Percentiles rank a stretch among this genome's conserved stretches.
These are phyloP conservation scores for Oreochromis aureus DNA, from an alignment of 2,113 vertebrate species.

Conservation along the genomic window DNA sequence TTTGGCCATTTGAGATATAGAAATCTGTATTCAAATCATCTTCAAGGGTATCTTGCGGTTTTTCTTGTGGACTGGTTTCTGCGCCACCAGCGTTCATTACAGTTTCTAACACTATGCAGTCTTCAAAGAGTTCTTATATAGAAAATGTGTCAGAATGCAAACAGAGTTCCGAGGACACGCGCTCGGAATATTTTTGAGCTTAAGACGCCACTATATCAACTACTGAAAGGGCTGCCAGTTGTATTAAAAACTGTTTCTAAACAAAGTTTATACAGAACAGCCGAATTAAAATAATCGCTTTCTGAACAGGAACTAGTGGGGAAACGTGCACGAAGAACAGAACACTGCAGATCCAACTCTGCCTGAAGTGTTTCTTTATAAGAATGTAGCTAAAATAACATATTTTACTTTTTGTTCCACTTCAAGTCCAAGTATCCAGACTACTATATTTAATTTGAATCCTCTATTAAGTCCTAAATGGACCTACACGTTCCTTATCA, in stretches of 20 bases:
- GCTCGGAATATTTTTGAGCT: neutral
- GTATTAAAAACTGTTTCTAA: neutral
- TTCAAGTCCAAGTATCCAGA: neutral
- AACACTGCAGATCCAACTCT: neutral
- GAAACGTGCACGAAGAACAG: neutral
- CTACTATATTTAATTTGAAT: neutral
- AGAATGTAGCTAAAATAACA: neutral
- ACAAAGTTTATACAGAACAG: neutral
- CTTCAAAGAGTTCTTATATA: neutral
- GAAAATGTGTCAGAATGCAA: slow-evolving; percentile 15
- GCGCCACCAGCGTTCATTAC: neutral
- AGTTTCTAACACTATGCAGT: neutral
- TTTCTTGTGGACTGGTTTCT: neutral
- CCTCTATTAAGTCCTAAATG: neutral
- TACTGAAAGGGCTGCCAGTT: neutral
- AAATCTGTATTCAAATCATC: neutral
- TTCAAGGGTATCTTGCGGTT: neutral
- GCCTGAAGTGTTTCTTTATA: neutral
- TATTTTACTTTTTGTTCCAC: neutral
- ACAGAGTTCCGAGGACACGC: neutral
- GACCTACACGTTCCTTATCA: neutral
- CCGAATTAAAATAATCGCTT: neutral
- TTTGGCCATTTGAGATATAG: neutral
- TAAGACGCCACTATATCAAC: neutral
- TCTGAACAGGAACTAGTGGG: neutral